These are phyloP conservation scores for Hemithea aestivaria DNA, from an alignment of 2,888 invertebrate genomes.

Conservation along the genomic window DNA sequence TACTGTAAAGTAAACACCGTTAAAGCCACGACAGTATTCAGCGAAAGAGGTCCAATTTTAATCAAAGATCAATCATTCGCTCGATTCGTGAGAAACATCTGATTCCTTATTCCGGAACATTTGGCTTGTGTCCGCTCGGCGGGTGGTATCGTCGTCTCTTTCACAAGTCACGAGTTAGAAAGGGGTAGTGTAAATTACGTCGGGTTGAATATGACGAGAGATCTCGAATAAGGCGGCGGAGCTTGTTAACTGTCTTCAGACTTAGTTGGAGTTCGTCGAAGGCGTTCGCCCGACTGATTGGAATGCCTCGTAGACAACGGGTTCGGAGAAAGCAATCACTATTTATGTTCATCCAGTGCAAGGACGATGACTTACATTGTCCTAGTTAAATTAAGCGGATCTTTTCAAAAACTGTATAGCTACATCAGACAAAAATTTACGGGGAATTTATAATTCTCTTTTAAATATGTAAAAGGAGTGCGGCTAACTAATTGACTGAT, in stretches of 20 bases:
- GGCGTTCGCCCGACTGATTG: slow-evolving; percentile 47
- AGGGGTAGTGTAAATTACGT: slow-evolving; percentile 26
- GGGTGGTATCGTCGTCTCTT: slow-evolving; percentile 23
- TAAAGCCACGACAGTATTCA: slow-evolving; percentile 24
- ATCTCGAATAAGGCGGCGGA: slow-evolving; percentile 36
- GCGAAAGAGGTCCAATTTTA: slow-evolving; percentile 24
- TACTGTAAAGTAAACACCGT: slow-evolving; percentile 4
- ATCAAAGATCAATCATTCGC: slow-evolving; percentile 30
- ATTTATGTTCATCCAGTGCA: slow-evolving; percentile 43
- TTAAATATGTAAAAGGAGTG: too few relatives aligned
- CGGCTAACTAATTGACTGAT: too few relatives aligned
- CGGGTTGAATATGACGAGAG: slow-evolving; percentile 36
- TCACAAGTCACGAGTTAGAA: slow-evolving; percentile 19
- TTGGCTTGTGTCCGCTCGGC: slow-evolving; percentile 17
- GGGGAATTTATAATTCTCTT: too few relatives aligned
- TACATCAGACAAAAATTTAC: too few relatives aligned
- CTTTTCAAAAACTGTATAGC: too few relatives aligned
- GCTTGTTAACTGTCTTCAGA: slow-evolving; percentile 49
- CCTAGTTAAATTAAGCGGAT: slow-evolving; percentile 21
- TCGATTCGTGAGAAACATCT: slow-evolving; percentile 28
- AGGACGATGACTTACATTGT: slow-evolving; percentile 30
- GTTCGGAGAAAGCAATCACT: slow-evolving; percentile 56
- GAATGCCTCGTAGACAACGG: slow-evolving; percentile 50
- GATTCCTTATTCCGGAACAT: slow-evolving; percentile 25
- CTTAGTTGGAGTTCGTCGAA: slow-evolving; percentile 41